Conservation (phyloP, 2,113 vertebrate genomes). For the Microtus montanus region DNA sequence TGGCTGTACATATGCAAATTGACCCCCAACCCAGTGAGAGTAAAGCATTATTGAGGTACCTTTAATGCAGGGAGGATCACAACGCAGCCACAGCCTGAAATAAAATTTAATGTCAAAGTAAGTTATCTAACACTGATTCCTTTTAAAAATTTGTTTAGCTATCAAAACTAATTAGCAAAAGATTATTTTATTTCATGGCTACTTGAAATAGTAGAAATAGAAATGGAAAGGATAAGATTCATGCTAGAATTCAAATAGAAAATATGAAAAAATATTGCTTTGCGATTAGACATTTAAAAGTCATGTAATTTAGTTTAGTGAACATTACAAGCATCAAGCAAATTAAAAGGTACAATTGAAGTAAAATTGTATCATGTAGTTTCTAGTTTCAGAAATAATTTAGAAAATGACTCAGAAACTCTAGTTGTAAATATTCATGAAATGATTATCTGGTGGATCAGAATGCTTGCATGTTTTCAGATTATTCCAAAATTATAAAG, state of each 20-base stretch:
- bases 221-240: background rate
- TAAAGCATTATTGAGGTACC: background rate
- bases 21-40: no score
- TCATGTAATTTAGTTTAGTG: slow-evolving; percentile 18
- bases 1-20: background rate
- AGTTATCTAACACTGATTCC: background rate
- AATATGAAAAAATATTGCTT: background rate
- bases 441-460: background rate
- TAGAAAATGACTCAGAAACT: slow-evolving; percentile 46
- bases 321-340: background rate
- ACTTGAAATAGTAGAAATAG: background rate
- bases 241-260: background rate
- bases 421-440: slow-evolving; percentile 33
- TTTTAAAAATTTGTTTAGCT: background rate
- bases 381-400: slow-evolving; percentile 52
- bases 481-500: background rate
- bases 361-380: background rate
- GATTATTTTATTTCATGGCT: background rate
- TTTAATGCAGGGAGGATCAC: background rate
- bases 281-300: slow-evolving; percentile 1
- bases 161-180: background rate
- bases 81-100: background rate
- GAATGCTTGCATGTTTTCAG: slow-evolving; percentile 28
- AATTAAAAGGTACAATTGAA: no score
- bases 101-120: background rate